Percentiles rank a stretch among this genome's conserved stretches.
Conservation (phyloP, 2,113 vertebrate species). For the Chionodraco myersi region DNA sequence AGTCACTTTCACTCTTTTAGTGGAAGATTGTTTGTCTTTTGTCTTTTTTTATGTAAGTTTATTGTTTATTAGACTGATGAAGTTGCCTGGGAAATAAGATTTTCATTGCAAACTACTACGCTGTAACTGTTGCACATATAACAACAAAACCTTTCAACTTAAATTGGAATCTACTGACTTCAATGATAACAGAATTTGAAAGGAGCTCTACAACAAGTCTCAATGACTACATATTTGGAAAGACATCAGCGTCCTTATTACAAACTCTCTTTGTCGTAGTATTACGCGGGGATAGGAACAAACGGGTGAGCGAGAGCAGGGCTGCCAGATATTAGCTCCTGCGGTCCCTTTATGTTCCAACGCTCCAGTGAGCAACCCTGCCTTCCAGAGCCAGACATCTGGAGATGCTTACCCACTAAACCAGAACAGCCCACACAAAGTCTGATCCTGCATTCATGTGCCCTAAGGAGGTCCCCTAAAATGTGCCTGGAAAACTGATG, state of each 20-base stretch:
- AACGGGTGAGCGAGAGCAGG: neutral
- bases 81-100: too few relatives aligned
- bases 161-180: neutral
- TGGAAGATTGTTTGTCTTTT: too few relatives aligned
- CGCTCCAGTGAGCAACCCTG: conserved; percentile 42
- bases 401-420: conserved; percentile 68
- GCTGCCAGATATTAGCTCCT: conserved; percentile 41
- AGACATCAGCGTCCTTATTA: conserved; percentile 4
- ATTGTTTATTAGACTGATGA: too few relatives aligned
- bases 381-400: conserved; percentile 73
- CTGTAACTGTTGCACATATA: too few relatives aligned
- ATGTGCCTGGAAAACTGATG: conserved; percentile 43
- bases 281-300: conserved; percentile 23
- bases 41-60: too few relatives aligned
- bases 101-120: too few relatives aligned
- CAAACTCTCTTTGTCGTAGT: conserved; percentile 30
- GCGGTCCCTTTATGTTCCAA: conserved; percentile 50
- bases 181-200: neutral
- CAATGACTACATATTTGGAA: conserved; percentile 4
- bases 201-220: neutral
- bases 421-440: conserved; percentile 45
- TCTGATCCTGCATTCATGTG: conserved; percentile 43
- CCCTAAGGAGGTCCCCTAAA: conserved; percentile 34
- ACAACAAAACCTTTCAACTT: too few relatives aligned
- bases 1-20: too few relatives aligned